Evolutionary conservation across 2,888 invertebrate species (phyloP), one percentile per base, ranked within the genome.

Genomic region (Ditylenchus weischeri): DNA sequence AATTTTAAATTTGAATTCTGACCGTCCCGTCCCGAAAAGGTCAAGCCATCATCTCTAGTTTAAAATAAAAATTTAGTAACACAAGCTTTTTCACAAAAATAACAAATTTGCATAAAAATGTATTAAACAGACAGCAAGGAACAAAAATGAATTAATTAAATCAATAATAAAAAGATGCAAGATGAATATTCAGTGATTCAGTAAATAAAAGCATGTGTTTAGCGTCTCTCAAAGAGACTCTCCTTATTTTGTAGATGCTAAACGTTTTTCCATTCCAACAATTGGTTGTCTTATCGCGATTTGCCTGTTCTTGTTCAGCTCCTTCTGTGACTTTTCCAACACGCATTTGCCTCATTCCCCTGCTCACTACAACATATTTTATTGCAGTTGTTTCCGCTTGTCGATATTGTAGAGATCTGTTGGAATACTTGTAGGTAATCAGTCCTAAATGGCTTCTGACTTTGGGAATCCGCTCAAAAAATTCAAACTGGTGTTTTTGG

Each of bases 401-500:
- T 21, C 54, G 54, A 23, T 54, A 21, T 54, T 21, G n/a, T 23
- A 15, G 54, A 11, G 54, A 54, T 54, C 21, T 54, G 11, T 23
- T 54, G 13, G 8, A 29, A 54, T 23, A 50, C 18, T 21, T 4
- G 38, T 38, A 23, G 43, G 21, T 38, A 8, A 49, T 19, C 36
- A 61, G n/a, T 21, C 11, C 21, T 23, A 54, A 62, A 77, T 77
- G 77, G 72, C 72, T 21, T 70, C 77, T 13, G 95, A 95, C 88
- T 96, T 95, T 86, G 94, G 94, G 80, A 95, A 95, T 88, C 95
- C 96, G 79, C 87, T 98, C 85, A 89, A 94, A 85, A 98, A 98
- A 88, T 98, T 96, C 88, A 98, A 98, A 88, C 88, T 98, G 83
- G 96, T 98, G 83, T 98, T 98, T 87, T 89, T 98, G 77, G 96